These are phyloP conservation scores for Caenorhabditis zanzibari DNA, from an alignment of 2,888 invertebrate genomes.

Conservation along the genomic window DNA sequence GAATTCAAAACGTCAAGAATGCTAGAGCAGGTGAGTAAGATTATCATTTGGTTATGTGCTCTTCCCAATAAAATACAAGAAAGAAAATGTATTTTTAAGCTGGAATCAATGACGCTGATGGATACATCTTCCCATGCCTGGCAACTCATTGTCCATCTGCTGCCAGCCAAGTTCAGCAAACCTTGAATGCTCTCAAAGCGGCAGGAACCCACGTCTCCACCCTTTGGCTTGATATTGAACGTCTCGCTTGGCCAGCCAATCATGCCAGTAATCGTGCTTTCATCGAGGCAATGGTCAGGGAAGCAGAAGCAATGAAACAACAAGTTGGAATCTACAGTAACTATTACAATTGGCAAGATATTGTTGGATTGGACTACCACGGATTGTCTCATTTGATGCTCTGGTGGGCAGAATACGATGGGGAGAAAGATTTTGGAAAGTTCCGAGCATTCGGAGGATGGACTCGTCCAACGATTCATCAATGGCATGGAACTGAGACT, in stretches of 20 bases:
- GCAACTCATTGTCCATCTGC: slow-evolving; percentile 61
- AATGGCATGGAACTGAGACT: slow-evolving; percentile 67
- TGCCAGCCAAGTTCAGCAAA: slow-evolving; percentile 53
- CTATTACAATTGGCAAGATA: slow-evolving; percentile 74
- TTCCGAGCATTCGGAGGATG: slow-evolving; percentile 69
- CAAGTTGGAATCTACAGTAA: slow-evolving; percentile 74
- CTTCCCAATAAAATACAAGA: neutral
- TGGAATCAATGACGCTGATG: slow-evolving; percentile 64
- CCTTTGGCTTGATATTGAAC: slow-evolving; percentile 74
- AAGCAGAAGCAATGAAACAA: slow-evolving; percentile 54
- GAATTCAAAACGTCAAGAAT: slow-evolving; percentile 75
- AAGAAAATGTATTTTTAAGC: slow-evolving; percentile 28
- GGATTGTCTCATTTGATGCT: slow-evolving; percentile 64
- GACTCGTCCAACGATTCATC: slow-evolving; percentile 69
- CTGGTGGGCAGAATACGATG: slow-evolving; percentile 77
- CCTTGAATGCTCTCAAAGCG: slow-evolving; percentile 49
- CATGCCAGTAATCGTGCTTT: slow-evolving; percentile 68
- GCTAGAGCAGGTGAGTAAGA: slow-evolving; percentile 65
- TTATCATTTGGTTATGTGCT: neutral
- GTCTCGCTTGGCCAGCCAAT: slow-evolving; percentile 71
- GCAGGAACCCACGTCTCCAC: slow-evolving; percentile 61
- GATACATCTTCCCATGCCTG: slow-evolving; percentile 72
- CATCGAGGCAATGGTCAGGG: slow-evolving; percentile 63
- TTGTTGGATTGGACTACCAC: slow-evolving; percentile 74
- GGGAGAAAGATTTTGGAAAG: slow-evolving; percentile 59